Evolutionary conservation across 2,888 invertebrate genomes (phyloP), one percentile per base, ranked within the genome.

Genomic region (Drosophila leonis): DNA sequence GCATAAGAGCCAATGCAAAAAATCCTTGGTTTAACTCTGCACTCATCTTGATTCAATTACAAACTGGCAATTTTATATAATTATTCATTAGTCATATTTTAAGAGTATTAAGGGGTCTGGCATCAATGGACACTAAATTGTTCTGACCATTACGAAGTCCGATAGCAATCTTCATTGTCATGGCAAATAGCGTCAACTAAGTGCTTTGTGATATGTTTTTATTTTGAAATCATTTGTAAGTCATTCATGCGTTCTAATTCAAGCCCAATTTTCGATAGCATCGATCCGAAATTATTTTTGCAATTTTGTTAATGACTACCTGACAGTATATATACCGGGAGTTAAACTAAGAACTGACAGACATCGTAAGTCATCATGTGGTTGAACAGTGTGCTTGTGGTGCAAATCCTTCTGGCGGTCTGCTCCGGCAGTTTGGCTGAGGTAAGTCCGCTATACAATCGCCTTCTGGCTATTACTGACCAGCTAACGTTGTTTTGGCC

Each of bases 1-100:
- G 63, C 67, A 75, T 18, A 20, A 87, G 35, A 68, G 42, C 56
- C 57, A 82, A 51, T 41, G 65, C 55, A 44, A 66, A 57, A 51
- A 72, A 65, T 68, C 68, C 67, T 65, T 35, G 29, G 4, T 27
- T 48, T 4, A 65, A 48, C 46, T 75, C 69, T 60, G 60, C 33
- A 48, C 82, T 49, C 84, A 85, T 85, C 84, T 84, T 72, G 7
- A 13, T 46, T 41, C 54, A 75, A 72, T 66, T 74, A 69, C 67
- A 59, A 51, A 78, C 83, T 82, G 78, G 62, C 54, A 74, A 76
- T 51, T 72, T 78, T 78, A 83, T 85, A 85, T 87, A 78, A 83
- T 77, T 75, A 64, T 15, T 8, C 59, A 48, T 48, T 66, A 67
- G 63, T 71, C 70, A 64, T 90, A 80, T 74, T 62, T 75, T 65